phyloP scores from a whole-genome alignment of 1,140 invertebrate genomes.

The Choristoneura fumiferana region DNA sequence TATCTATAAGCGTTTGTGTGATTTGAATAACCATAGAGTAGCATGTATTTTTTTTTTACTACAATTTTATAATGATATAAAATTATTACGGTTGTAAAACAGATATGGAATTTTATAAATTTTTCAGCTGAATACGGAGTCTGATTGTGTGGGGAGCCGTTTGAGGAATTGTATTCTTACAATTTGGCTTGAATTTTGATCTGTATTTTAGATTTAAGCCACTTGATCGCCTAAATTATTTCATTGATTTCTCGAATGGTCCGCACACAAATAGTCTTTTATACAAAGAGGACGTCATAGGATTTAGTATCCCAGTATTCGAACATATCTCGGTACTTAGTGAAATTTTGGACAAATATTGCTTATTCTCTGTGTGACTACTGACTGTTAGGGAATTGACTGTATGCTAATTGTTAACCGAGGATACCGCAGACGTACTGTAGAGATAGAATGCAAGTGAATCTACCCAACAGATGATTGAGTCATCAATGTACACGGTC shows the following conservation, averaged over 20 bases:
- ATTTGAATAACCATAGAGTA: conserved; percentile 45
- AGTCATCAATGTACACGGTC: too few relatives aligned
- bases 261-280: too few relatives aligned
- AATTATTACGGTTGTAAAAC: conserved; percentile 4
- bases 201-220: conserved; percentile 12
- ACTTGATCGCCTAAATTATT: not conserved
- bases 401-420: not conserved
- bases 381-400: conserved; percentile 14
- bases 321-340: conserved; percentile 3
- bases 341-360: conserved; percentile 11
- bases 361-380: conserved; percentile 15
- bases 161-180: not conserved
- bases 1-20: conserved; percentile 43
- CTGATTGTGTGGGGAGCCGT: not conserved
- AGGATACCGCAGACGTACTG: too few relatives aligned
- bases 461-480: too few relatives aligned
- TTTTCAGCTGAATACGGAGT: not conserved
- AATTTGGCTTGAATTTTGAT: conserved; percentile 11
- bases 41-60: conserved; percentile 28
- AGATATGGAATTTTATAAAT: not conserved
- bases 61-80: conserved; percentile 13
- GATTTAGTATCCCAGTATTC: not conserved
- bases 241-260: too few relatives aligned
- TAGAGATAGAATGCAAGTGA: too few relatives aligned
- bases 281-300: too few relatives aligned